Conservation (phyloP, 1,140 invertebrate species). For the Thrips palmi region DNA sequence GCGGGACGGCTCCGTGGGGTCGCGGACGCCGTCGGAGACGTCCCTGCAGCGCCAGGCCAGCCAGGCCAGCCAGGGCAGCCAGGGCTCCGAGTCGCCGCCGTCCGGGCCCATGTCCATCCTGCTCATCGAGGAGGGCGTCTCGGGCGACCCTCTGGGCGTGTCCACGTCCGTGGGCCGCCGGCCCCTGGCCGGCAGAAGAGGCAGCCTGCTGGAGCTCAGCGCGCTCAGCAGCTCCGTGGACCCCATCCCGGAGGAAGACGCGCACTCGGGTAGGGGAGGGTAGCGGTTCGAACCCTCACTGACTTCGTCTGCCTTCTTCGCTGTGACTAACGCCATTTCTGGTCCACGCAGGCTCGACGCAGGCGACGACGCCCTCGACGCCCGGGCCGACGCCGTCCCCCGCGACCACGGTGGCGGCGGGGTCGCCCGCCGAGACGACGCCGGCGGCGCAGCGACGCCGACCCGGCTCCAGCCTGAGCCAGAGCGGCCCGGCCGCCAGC, state of each 20-base stretch:
- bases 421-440: too few species aligned
- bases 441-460: too few species aligned
- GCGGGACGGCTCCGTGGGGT: constrained; percentile 20
- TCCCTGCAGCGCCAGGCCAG: too few species aligned
- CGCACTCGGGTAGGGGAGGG: constrained; percentile 10
- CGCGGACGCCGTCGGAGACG: constrained; percentile 1
- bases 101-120: constrained; percentile 8
- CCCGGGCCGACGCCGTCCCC: background rate
- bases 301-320: background rate
- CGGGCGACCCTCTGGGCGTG: constrained; percentile 1
- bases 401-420: background rate
- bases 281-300: background rate
- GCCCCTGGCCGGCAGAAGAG: constrained; percentile 17
- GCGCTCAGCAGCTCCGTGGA: constrained; percentile 17
- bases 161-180: constrained; percentile 5
- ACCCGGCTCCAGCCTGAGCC: too few species aligned
- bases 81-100: constrained; percentile 1
- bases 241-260: constrained; percentile 20
- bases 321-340: background rate
- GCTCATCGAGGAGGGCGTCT: constrained; percentile 10
- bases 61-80: too few species aligned
- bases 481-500: too few species aligned
- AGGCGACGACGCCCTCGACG: background rate
- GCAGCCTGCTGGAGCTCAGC: constrained; percentile 28
- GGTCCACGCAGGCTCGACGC: background rate